Evolutionary conservation across 2,113 vertebrate species (phyloP).

Genomic region (Nesogale talazaci): DNA sequence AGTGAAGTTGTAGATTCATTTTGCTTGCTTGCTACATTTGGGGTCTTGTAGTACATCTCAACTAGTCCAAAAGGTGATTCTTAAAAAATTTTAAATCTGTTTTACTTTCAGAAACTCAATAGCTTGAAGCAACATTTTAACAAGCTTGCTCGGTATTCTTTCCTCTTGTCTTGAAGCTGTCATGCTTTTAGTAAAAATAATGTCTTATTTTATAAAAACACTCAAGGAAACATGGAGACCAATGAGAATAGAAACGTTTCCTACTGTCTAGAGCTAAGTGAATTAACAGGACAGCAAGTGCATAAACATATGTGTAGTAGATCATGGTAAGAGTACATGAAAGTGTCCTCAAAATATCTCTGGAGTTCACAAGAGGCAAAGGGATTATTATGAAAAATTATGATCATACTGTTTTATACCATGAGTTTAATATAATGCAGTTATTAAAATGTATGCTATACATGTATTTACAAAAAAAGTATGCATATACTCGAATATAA

Average conservation of each 20-base stretch:
- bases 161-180: background rate
- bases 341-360: background rate
- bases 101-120: conserved; percentile 8
- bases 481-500: too few species aligned
- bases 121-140: background rate
- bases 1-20: background rate
- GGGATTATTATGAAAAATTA: background rate
- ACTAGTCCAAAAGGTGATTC: background rate
- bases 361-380: background rate
- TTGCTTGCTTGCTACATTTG: background rate
- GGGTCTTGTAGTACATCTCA: background rate
- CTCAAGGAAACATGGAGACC: background rate
- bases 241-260: background rate
- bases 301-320: background rate
- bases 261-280: background rate
- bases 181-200: background rate
- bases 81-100: background rate
- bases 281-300: background rate
- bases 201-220: background rate
- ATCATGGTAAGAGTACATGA: background rate
- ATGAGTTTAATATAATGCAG: background rate
- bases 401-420: background rate
- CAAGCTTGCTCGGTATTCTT: conserved; percentile 3
- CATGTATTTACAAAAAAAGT: too few species aligned
- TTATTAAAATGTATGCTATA: conserved; percentile 20